Evolutionary conservation across 2,113 vertebrate species (phyloP).

Genomic region (Stomatorhinus ivindoensis): DNA sequence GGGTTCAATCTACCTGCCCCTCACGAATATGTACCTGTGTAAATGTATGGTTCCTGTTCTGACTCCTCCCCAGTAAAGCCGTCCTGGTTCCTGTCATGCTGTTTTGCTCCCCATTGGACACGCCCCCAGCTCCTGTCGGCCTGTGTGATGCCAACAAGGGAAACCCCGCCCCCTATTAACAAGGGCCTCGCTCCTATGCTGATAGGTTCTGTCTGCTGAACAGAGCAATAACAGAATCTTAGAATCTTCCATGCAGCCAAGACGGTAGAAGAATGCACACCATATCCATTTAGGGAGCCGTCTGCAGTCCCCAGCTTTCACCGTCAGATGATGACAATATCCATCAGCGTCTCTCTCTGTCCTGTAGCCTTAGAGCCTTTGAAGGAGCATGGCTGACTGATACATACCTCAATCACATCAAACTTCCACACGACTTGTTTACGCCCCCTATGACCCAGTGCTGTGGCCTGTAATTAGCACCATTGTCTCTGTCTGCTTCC

Average conservation of each 20-base stretch:
- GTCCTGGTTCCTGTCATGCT: not conserved
- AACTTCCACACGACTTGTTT: not conserved
- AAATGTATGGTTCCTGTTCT: not conserved
- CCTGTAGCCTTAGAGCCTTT: not conserved
- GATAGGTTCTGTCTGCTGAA: not conserved
- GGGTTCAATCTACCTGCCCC: not conserved
- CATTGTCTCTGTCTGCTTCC: not conserved
- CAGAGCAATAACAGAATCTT: not conserved
- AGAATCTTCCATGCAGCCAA: not conserved
- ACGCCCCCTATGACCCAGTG: not conserved
- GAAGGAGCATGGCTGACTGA: not conserved
- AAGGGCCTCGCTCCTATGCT: not conserved
- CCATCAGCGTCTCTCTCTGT: not conserved
- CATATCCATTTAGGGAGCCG: not conserved
- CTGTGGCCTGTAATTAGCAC: not conserved
- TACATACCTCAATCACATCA: not conserved
- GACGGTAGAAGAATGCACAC: not conserved
- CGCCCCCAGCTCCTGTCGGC: not conserved
- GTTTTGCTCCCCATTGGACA: not conserved
- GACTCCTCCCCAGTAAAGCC: not conserved
- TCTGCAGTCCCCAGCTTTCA: not conserved
- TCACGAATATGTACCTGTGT: not conserved
- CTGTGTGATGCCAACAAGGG: not conserved
- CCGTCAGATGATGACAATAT: not conserved
- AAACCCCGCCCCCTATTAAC: not conserved